Evolutionary conservation across 92 coral and sea anemone species (phyloP).

Genomic region (Siderastrea radians): DNA sequence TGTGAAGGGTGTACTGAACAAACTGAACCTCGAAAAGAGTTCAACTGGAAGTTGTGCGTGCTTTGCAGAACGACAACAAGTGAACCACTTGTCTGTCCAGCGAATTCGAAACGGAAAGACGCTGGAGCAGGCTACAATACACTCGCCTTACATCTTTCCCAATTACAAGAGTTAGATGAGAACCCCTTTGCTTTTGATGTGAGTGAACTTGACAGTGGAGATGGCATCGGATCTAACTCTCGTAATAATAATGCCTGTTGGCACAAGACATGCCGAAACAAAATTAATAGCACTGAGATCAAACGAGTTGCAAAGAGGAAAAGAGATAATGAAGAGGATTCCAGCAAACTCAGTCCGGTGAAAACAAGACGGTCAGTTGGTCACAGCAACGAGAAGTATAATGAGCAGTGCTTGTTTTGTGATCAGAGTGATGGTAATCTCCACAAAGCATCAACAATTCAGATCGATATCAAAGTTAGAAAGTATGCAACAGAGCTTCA

Average conservation of each 20-base stretch:
- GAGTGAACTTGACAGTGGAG: conserved; percentile 28
- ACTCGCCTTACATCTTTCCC: conserved; percentile 23
- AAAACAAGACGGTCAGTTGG: conserved; percentile 54
- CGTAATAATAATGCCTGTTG: conserved; percentile 55
- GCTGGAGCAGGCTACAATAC: conserved; percentile 65
- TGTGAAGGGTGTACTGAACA: too few species aligned
- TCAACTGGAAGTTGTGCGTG: conserved; percentile 52
- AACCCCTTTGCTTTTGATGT: conserved; percentile 31
- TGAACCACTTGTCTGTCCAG: conserved; percentile 48
- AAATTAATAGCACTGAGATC: conserved; percentile 50
- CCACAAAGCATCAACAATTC: conserved; percentile 58
- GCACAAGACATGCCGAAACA: conserved; percentile 70
- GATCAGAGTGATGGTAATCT: conserved; percentile 51
- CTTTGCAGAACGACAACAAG: conserved; percentile 45
- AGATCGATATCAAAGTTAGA: conserved; percentile 60
- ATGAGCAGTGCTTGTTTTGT: conserved; percentile 57
- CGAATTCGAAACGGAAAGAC: conserved; percentile 63
- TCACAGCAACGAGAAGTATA: neutral
- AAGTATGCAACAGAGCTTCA: conserved; percentile 57
- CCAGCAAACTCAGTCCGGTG: conserved; percentile 30
- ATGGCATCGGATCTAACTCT: conserved; percentile 50
- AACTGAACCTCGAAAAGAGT: too few species aligned
- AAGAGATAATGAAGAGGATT: conserved; percentile 34
- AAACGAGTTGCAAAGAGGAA: conserved; percentile 25
- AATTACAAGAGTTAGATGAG: conserved; percentile 22